Percentiles rank a stretch among this genome's conserved stretches.
These are phyloP conservation scores for Sinosuthora webbiana DNA, from an alignment of 2,113 vertebrate genomes.

Conservation along the genomic window DNA sequence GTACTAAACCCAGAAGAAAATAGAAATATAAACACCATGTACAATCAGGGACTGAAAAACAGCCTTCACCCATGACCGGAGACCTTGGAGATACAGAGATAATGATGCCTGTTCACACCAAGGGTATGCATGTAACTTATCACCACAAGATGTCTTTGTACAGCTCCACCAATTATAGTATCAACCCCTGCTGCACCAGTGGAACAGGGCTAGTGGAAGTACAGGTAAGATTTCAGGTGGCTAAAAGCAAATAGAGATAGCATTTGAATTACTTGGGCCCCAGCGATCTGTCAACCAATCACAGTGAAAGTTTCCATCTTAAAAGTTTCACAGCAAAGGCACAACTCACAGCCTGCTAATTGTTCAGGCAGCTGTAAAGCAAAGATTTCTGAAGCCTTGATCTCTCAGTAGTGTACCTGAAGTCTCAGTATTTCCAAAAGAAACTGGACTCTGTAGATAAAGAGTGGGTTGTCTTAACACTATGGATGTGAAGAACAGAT, in stretches of 20 bases:
- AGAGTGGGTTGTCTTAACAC: not conserved
- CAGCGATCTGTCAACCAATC: not conserved
- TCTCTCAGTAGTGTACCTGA: not conserved
- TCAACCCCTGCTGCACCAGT: not conserved
- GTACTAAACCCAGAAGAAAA: not conserved
- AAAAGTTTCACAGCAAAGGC: not conserved
- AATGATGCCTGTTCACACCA: rapidly evolving
- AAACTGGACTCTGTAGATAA: not conserved
- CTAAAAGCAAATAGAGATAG: not conserved
- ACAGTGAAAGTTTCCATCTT: not conserved
- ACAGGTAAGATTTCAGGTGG: not conserved
- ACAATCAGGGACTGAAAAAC: not conserved
- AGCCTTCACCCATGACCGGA: not conserved
- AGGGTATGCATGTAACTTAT: not conserved
- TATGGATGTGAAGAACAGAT: not conserved
- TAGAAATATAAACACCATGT: not conserved
- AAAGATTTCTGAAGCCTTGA: not conserved
- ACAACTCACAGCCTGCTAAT: not conserved
- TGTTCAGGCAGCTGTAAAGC: not conserved
- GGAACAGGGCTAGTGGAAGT: not conserved
- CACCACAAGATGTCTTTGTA: not conserved
- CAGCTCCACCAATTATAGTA: not conserved
- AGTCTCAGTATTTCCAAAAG: not conserved
- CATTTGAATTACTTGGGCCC: not conserved
- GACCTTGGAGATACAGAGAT: not conserved